phyloP scores from a whole-genome alignment of 1,140 invertebrate genomes.

The Leptinotarsa undecemlineata region DNA sequence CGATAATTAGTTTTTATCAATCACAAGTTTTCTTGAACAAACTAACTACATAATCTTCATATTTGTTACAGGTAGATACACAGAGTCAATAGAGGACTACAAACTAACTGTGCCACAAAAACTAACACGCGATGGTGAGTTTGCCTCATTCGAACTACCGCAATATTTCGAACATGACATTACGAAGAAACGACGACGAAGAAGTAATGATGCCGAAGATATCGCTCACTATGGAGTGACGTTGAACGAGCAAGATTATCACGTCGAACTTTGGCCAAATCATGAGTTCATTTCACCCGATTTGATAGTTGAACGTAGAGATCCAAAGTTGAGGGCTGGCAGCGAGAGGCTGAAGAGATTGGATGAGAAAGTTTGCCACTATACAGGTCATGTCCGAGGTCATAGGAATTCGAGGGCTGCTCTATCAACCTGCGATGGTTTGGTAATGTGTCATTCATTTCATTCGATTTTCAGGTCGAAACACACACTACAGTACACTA shows the following conservation, averaged over 20 bases:
- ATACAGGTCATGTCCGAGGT: slow-evolving; percentile 59
- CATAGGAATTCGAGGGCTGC: slow-evolving; percentile 60
- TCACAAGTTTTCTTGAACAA: too few species aligned
- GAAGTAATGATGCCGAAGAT: slow-evolving; percentile 40
- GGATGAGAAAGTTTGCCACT: slow-evolving; percentile 60
- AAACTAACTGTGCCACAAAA: slow-evolving; percentile 59
- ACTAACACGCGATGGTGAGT: slow-evolving; percentile 56
- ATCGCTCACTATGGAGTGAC: slow-evolving; percentile 60
- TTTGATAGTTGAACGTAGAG: slow-evolving; percentile 61
- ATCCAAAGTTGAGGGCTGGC: slow-evolving; percentile 38
- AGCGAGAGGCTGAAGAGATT: slow-evolving; percentile 38
- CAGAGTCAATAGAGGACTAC: slow-evolving; percentile 56
- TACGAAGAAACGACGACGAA: slow-evolving; percentile 42
- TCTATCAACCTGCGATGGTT: slow-evolving; percentile 65
- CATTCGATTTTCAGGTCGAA: too few species aligned
- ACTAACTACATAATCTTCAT: neutral
- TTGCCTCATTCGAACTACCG: slow-evolving; percentile 56
- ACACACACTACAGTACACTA: too few species aligned
- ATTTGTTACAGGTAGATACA: slow-evolving; percentile 55
- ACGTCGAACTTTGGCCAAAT: slow-evolving; percentile 61
- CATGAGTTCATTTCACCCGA: slow-evolving; percentile 61
- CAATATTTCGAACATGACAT: slow-evolving; percentile 55
- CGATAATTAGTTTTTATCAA: too few species aligned
- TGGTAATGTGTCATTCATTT: slow-evolving; percentile 56
- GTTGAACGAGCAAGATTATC: slow-evolving; percentile 56